Evolutionary conservation across 2,113 vertebrate species (phyloP).

Genomic region (Tragelaphus imberbis): DNA sequence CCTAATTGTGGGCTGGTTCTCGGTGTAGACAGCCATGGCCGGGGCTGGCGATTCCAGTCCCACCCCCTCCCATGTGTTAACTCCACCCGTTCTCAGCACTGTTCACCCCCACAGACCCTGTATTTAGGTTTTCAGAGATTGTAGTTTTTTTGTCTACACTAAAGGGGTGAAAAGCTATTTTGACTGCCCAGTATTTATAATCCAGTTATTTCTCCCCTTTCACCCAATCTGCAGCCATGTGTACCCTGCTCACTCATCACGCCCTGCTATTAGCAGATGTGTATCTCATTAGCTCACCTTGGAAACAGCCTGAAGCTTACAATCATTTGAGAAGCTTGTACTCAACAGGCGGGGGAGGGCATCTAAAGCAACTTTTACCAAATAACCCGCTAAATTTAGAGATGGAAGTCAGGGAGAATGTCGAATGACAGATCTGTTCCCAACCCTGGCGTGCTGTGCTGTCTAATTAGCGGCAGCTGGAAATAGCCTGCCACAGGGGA

Average conservation of each 20-base stretch:
- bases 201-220: slow-evolving; percentile 21
- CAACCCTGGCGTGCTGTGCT: slow-evolving; percentile 41
- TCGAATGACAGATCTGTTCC: slow-evolving; percentile 11
- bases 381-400: slow-evolving; percentile 65
- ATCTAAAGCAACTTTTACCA: slow-evolving; percentile 64
- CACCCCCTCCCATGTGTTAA: background rate
- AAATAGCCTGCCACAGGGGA: background rate
- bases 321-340: slow-evolving; percentile 58
- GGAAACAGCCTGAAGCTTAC: slow-evolving; percentile 50
- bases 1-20: slow-evolving; percentile 41
- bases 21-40: background rate
- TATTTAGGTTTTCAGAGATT: slow-evolving; percentile 31
- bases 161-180: slow-evolving; percentile 41
- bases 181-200: slow-evolving; percentile 35
- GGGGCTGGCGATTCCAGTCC: background rate
- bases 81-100: background rate
- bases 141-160: slow-evolving; percentile 13
- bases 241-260: background rate
- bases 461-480: slow-evolving; percentile 31
- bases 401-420: background rate
- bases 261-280: slow-evolving; percentile 49
- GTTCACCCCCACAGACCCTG: background rate
- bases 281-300: slow-evolving; percentile 58
- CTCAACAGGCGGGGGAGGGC: slow-evolving; percentile 49
- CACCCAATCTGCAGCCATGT: background rate